Conservation (phyloP, 2,888 invertebrate genomes). For the Thera britannica region DNA sequence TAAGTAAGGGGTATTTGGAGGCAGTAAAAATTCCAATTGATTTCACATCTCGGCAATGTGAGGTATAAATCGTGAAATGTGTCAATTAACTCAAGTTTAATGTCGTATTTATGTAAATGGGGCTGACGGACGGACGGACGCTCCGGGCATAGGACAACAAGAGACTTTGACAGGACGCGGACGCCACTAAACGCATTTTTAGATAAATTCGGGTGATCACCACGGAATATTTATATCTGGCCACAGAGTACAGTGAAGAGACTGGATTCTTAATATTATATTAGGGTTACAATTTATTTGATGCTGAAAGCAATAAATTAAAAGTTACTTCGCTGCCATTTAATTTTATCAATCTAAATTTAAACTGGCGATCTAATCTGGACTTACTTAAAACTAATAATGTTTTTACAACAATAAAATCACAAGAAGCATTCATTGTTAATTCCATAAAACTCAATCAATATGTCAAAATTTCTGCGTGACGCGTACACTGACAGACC, state of each 20-base stretch:
- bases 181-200: conserved; percentile 59
- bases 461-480: conserved; percentile 46
- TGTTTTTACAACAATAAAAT: background rate
- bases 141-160: conserved; percentile 64
- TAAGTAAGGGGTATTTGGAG: conserved; percentile 33
- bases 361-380: background rate
- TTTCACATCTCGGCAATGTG: conserved; percentile 57
- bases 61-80: conserved; percentile 80
- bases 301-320: conserved; percentile 12
- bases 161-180: conserved; percentile 62
- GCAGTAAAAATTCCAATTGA: conserved; percentile 49
- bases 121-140: conserved; percentile 65
- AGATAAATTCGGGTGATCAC: conserved; percentile 54
- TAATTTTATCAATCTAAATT: background rate
- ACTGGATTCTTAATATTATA: conserved; percentile 11
- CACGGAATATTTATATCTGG: conserved; percentile 28
- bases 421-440: background rate
- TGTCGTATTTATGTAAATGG: conserved; percentile 82
- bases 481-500: conserved; percentile 77
- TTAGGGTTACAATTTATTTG: conserved; percentile 16
- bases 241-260: conserved; percentile 12
- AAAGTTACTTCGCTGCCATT: background rate
- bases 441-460: conserved; percentile 2
- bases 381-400: background rate
- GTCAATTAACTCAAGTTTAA: conserved; percentile 82